Conservation (phyloP, 2,797 vertebrate genomes). For the Amniataba percoides region DNA sequence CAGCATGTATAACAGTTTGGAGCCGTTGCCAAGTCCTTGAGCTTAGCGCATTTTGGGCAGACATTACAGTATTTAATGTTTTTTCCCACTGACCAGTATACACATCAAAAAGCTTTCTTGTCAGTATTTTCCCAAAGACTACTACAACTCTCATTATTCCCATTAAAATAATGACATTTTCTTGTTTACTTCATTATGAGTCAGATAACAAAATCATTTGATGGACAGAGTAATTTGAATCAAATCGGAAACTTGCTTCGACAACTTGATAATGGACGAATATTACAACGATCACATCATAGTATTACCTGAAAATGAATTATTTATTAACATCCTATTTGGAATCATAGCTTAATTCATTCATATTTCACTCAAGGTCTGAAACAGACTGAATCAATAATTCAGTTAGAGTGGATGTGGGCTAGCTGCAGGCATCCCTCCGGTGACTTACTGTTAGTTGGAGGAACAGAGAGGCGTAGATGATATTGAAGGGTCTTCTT, state of each 20-base stretch:
- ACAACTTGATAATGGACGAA: slow-evolving; percentile 23
- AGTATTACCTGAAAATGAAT: slow-evolving; percentile 49
- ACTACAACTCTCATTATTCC: slow-evolving; percentile 3
- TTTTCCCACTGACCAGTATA: slow-evolving; percentile 19
- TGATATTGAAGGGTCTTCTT: slow-evolving; percentile 50
- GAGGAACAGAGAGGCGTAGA: slow-evolving; percentile 44
- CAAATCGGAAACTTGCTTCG: background rate
- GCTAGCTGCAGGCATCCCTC: slow-evolving; percentile 57
- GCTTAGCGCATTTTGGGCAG: slow-evolving; percentile 12
- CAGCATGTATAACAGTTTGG: background rate
- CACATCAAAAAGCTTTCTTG: slow-evolving; percentile 4
- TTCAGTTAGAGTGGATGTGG: slow-evolving; percentile 63
- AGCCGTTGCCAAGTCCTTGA: slow-evolving; percentile 44
- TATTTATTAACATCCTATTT: slow-evolving; percentile 52
- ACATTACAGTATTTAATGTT: slow-evolving; percentile 46
- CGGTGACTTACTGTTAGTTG: slow-evolving; percentile 45
- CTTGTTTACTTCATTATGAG: background rate
- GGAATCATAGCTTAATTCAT: slow-evolving; percentile 64
- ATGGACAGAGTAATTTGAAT: background rate
- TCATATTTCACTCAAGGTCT: slow-evolving; percentile 73
- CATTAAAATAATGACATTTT: slow-evolving; percentile 4
- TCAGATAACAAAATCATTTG: slow-evolving; percentile 1
- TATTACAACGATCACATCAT: slow-evolving; percentile 30
- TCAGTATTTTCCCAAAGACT: slow-evolving; percentile 36
- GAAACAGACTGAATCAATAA: slow-evolving; percentile 68